These are phyloP conservation scores for Diplodus puntazzo DNA, from an alignment of 2,797 vertebrate species.

Conservation along the genomic window DNA sequence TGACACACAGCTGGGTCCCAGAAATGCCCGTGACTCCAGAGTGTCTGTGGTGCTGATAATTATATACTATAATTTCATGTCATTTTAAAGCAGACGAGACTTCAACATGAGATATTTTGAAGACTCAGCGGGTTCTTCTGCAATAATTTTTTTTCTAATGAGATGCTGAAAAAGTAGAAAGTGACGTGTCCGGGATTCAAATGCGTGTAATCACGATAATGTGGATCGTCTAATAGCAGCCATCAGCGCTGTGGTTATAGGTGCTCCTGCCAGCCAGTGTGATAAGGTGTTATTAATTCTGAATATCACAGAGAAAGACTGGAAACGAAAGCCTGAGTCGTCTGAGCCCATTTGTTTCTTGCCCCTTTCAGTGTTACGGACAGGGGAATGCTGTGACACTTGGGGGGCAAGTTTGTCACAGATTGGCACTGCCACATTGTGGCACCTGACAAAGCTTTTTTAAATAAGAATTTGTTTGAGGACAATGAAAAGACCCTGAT, in stretches of 20 bases:
- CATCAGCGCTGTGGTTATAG: constrained; percentile 21
- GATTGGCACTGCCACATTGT: constrained; percentile 66
- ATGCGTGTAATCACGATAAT: constrained; percentile 48
- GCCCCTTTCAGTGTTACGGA: constrained; percentile 69
- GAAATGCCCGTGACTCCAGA: constrained; percentile 45
- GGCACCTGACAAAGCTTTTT: constrained; percentile 85
- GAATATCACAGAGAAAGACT: constrained; percentile 54
- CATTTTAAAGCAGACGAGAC: constrained; percentile 56
- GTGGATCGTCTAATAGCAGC: constrained; percentile 33
- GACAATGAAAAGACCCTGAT: constrained; percentile 84
- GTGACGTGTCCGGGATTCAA: constrained; percentile 42
- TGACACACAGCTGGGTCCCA: constrained; percentile 73
- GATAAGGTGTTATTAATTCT: constrained; percentile 54
- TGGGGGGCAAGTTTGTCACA: constrained; percentile 55
- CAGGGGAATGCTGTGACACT: constrained; percentile 63
- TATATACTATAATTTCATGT: constrained; percentile 66
- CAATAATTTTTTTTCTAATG: constrained; percentile 31
- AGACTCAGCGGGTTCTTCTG: constrained; percentile 50
- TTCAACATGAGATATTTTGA: constrained; percentile 42
- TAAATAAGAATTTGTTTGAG: constrained; percentile 87
- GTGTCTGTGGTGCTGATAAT: constrained; percentile 66
- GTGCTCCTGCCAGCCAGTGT: constrained; percentile 38
- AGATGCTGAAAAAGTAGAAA: constrained; percentile 48
- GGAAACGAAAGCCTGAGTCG: constrained; percentile 31
- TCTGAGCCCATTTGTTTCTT: constrained; percentile 66